Conservation (phyloP, 2,113 vertebrate species). For the Lipotes vexillifer region DNA sequence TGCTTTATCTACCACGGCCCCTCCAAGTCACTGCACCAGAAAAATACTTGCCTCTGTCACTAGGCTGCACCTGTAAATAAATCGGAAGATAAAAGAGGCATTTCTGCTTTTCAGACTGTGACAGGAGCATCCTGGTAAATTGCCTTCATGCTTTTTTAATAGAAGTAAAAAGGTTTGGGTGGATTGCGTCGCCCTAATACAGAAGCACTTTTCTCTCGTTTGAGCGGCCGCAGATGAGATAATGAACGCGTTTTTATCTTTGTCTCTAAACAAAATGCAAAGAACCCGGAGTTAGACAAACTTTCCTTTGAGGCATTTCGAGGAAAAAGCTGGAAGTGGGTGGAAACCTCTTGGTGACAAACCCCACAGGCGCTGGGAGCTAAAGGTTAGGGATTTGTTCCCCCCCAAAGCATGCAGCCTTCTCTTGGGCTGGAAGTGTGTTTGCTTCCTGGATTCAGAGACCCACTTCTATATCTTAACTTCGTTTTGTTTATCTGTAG, state of each 20-base stretch:
- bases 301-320: constrained; percentile 35
- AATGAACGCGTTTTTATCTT: constrained; percentile 76
- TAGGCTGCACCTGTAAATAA: constrained; percentile 77
- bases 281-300: constrained; percentile 50
- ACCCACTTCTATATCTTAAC: background rate
- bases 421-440: background rate
- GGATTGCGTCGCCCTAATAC: constrained; percentile 74
- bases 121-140: constrained; percentile 79
- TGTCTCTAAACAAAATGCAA: constrained; percentile 72
- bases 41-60: constrained; percentile 72
- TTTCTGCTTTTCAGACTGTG: constrained; percentile 74
- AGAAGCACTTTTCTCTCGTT: constrained; percentile 76
- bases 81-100: constrained; percentile 73
- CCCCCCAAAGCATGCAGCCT: background rate
- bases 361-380: background rate
- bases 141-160: constrained; percentile 74
- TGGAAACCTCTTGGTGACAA: background rate
- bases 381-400: background rate
- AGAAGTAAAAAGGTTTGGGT: constrained; percentile 79
- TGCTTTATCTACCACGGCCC: constrained; percentile 57
- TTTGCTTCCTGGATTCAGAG: background rate
- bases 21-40: constrained; percentile 14
- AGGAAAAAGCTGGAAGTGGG: constrained; percentile 39
- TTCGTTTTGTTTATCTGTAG: background rate
- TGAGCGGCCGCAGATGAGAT: constrained; percentile 56